Evolutionary conservation across 2,113 vertebrate genomes (phyloP).

Genomic region (Vidua chalybeata): DNA sequence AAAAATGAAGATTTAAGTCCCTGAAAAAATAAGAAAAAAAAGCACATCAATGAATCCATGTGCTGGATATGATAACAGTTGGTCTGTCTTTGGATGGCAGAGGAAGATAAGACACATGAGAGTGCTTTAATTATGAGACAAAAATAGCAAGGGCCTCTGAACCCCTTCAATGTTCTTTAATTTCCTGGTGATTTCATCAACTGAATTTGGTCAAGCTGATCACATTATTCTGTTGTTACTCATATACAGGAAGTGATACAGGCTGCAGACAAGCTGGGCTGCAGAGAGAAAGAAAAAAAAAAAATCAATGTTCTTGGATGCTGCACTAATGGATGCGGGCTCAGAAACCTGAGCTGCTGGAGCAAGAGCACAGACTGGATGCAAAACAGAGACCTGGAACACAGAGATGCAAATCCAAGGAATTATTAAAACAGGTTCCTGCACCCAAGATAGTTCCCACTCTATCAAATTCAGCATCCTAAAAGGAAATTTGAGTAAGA

Average conservation of each 20-base stretch:
- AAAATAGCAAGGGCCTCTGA: not conserved
- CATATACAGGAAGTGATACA: not conserved
- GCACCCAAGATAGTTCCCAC: not conserved
- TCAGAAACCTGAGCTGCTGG: not conserved
- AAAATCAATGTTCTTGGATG: not conserved
- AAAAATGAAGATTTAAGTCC: not conserved
- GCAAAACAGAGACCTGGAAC: not conserved
- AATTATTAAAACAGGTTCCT: not conserved
- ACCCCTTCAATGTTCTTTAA: not conserved
- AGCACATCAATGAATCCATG: not conserved
- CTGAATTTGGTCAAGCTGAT: not conserved
- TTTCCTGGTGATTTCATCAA: not conserved
- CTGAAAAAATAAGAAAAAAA: not conserved
- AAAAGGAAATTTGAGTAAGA: not conserved
- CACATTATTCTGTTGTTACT: not conserved
- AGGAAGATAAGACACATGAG: not conserved
- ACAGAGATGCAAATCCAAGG: not conserved
- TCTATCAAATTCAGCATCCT: not conserved
- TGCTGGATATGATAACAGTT: not conserved
- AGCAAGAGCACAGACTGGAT: not conserved
- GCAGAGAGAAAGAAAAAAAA: not conserved
- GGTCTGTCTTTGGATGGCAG: not conserved
- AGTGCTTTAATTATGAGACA: not conserved
- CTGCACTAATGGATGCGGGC: constrained; percentile 25
- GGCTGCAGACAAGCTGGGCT: not conserved